phyloP scores from a whole-genome alignment of 1,140 invertebrate species.

The Philotrypesis tridentata region DNA sequence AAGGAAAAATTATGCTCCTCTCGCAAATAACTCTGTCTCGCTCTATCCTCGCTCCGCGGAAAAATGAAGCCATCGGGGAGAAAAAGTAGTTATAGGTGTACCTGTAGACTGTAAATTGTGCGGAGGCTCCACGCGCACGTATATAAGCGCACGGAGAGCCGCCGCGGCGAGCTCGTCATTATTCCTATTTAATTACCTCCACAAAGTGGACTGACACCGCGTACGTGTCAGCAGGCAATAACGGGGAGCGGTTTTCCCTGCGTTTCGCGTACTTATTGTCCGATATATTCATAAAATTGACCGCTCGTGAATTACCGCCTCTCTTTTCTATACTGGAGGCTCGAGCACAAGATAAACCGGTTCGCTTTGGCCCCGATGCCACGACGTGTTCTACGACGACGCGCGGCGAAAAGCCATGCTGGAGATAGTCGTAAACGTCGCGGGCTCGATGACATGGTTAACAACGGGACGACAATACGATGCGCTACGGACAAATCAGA shows the following conservation, averaged over 20 bases:
- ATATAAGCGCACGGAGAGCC: not conserved
- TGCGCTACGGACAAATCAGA: not conserved
- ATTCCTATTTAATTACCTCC: conserved; percentile 37
- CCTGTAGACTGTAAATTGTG: too few relatives aligned
- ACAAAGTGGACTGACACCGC: conserved; percentile 30
- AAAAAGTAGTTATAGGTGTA: not conserved
- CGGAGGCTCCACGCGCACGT: too few relatives aligned
- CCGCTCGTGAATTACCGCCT: conserved; percentile 35
- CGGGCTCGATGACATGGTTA: conserved; percentile 23
- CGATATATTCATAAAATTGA: conserved; percentile 44
- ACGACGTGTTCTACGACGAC: not conserved
- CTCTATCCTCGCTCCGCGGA: not conserved
- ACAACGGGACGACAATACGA: conserved; percentile 4
- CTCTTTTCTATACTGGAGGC: not conserved
- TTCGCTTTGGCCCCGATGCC: conserved; percentile 9
- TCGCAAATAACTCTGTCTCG: not conserved
- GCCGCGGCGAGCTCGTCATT: conserved; percentile 11
- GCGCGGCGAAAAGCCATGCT: not conserved
- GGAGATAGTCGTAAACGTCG: not conserved
- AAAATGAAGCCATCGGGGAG: not conserved
- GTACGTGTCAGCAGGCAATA: conserved; percentile 43
- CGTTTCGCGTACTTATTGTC: conserved; percentile 30
- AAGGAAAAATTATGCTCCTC: not conserved
- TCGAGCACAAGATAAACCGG: not conserved
- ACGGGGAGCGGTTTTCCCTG: conserved; percentile 21